Conservation (phyloP, 2,797 vertebrate genomes). For the Columba guinea region DNA sequence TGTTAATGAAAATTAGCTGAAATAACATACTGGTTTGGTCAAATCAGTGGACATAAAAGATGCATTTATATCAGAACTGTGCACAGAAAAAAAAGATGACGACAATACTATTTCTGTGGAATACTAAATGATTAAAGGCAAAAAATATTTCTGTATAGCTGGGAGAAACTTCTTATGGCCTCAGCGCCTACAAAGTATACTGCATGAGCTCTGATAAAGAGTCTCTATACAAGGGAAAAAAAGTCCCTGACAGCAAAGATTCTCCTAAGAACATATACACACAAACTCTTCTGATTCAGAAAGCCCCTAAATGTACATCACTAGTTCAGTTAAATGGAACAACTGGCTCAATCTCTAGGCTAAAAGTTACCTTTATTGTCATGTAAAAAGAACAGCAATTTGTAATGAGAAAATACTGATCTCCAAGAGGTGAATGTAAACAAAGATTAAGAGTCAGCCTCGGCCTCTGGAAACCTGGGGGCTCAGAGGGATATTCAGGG, state of each 20-base stretch:
- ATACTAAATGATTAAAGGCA: slow-evolving; percentile 29
- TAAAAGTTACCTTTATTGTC: slow-evolving; percentile 33
- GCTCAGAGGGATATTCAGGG: slow-evolving; percentile 3
- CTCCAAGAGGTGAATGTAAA: slow-evolving; percentile 57
- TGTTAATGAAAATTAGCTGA: slow-evolving; percentile 68
- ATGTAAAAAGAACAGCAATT: slow-evolving; percentile 46
- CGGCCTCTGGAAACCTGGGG: slow-evolving; percentile 43
- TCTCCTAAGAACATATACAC: neutral
- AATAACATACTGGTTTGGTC: slow-evolving; percentile 48
- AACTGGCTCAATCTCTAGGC: neutral
- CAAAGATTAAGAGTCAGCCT: slow-evolving; percentile 49
- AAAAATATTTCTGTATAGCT: slow-evolving; percentile 44
- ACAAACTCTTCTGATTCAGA: slow-evolving; percentile 27
- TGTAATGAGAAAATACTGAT: slow-evolving; percentile 57
- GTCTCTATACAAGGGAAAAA: neutral
- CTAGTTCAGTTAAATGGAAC: slow-evolving; percentile 45
- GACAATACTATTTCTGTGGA: slow-evolving; percentile 33
- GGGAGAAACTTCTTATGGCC: slow-evolving; percentile 6
- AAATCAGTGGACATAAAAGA: slow-evolving; percentile 50
- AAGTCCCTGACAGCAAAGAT: neutral
- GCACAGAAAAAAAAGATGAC: neutral
- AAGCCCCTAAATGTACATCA: slow-evolving; percentile 29
- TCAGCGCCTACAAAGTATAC: neutral
- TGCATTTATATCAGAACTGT: slow-evolving; percentile 22
- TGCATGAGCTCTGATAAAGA: neutral